Percentiles rank a stretch among this genome's conserved stretches.
phyloP scores from a whole-genome alignment of 2,797 vertebrate species.

The Takifugu ocellatus region DNA sequence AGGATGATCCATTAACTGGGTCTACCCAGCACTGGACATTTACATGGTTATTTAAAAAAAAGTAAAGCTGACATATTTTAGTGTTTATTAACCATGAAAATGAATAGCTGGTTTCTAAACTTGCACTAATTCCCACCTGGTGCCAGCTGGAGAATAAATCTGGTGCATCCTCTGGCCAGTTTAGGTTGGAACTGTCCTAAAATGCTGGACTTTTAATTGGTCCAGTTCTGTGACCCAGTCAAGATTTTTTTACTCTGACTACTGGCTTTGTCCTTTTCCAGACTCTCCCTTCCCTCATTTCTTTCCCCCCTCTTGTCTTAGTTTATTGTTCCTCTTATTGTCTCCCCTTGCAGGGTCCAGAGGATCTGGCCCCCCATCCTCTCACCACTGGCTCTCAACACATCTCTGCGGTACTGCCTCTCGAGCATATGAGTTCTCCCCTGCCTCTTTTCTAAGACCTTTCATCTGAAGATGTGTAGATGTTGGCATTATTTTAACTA shows the following conservation, averaged over 20 bases:
- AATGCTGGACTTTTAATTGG: background rate
- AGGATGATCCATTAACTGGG: background rate
- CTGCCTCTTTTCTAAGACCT: constrained; percentile 42
- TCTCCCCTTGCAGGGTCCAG: constrained; percentile 85
- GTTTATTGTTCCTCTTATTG: constrained; percentile 83
- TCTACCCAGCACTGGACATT: too few species aligned
- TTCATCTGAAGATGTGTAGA: constrained; percentile 28
- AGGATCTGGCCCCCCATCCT: constrained; percentile 80
- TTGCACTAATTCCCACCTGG: too few species aligned
- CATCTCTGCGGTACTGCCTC: constrained; percentile 84
- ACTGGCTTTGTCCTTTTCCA: constrained; percentile 31
- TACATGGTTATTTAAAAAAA: too few species aligned
- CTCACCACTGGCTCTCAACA: constrained; percentile 82
- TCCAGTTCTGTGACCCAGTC: constrained; percentile 27
- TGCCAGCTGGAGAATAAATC: too few species aligned
- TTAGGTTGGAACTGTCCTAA: background rate
- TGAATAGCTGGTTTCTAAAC: too few species aligned
- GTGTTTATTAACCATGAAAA: too few species aligned
- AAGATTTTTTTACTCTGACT: constrained; percentile 26
- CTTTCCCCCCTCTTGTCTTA: constrained; percentile 67
- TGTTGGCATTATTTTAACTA: constrained; percentile 31
- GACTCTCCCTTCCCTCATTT: constrained; percentile 36
- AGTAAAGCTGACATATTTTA: too few species aligned
- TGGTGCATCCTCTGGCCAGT: too few species aligned
- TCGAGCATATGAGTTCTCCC: constrained; percentile 59